Percentiles rank a stretch among this genome's conserved stretches.
Conservation (phyloP, 2,797 vertebrate species). For the Muscicapa striata region DNA sequence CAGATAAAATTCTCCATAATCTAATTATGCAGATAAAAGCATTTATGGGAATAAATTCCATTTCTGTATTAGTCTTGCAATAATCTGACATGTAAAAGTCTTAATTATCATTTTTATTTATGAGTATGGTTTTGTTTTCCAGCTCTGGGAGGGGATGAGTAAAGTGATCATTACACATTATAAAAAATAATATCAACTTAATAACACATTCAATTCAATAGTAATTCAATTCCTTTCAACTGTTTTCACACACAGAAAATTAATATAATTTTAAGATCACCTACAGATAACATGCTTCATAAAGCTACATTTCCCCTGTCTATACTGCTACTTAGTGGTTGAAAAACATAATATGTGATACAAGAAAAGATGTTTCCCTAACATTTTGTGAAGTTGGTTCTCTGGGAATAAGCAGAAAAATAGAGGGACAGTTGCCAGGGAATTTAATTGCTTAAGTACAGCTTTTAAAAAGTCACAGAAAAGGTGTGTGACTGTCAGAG, state of each 20-base stretch:
- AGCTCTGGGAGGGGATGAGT: accelerated
- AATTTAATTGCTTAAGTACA: not conserved
- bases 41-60: not conserved
- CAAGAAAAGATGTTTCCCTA: not conserved
- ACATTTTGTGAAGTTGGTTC: not conserved
- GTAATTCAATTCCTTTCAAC: not conserved
- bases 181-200: not conserved
- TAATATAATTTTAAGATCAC: not conserved
- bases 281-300: not conserved
- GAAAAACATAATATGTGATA: not conserved
- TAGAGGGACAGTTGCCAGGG: not conserved
- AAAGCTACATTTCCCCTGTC: not conserved
- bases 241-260: not conserved
- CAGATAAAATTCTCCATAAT: not conserved
- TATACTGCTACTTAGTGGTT: not conserved
- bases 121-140: not conserved
- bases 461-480: not conserved
- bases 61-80: not conserved
- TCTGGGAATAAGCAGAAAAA: not conserved
- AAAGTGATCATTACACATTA: not conserved
- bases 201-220: not conserved
- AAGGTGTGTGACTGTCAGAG: not conserved
- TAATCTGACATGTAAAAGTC: not conserved
- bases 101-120: not conserved
- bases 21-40: not conserved